A percentile compares a stretch with the other conserved stretches of the same genome.
Evolutionary conservation across 1,140 invertebrate species (phyloP).

Genomic region (Stenopsyche tienmushanensis): DNA sequence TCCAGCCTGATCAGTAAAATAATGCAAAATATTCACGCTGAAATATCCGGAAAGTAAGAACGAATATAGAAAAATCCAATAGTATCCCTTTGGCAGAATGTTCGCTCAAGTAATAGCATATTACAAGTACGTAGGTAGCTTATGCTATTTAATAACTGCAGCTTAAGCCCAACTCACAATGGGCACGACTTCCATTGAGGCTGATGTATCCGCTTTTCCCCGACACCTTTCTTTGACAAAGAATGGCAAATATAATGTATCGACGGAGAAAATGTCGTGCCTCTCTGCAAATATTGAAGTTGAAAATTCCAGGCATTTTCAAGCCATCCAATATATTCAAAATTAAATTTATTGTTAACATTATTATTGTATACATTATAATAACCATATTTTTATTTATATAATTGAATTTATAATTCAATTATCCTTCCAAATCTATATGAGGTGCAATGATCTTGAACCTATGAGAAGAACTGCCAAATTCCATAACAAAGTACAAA

Average conservation of each 20-base stretch:
- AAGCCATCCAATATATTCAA: not conserved
- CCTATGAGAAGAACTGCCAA: no score
- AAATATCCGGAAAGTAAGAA: not conserved
- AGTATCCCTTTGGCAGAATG: no score
- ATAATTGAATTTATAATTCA: no score
- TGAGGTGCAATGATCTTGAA: no score
- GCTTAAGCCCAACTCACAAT: constrained; percentile 23
- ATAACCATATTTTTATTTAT: no score
- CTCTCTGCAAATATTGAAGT: constrained; percentile 32
- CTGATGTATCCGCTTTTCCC: constrained; percentile 24
- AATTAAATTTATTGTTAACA: no score
- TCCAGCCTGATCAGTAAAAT: not conserved
- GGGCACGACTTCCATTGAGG: constrained; percentile 15
- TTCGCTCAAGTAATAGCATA: not conserved
- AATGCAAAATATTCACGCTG: not conserved
- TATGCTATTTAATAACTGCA: constrained; percentile 36
- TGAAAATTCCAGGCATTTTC: constrained; percentile 15
- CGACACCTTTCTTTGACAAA: constrained; percentile 28
- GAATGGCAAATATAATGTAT: constrained; percentile 38
- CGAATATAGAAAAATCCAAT: no score
- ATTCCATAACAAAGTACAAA: no score
- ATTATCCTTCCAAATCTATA: no score
- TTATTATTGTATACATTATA: no score
- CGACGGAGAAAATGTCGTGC: constrained; percentile 28
- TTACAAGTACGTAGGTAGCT: not conserved